Evolutionary conservation across 1,140 invertebrate species (phyloP), one percentile per base, ranked within the genome.

Genomic region (Drosophila neocordata): DNA sequence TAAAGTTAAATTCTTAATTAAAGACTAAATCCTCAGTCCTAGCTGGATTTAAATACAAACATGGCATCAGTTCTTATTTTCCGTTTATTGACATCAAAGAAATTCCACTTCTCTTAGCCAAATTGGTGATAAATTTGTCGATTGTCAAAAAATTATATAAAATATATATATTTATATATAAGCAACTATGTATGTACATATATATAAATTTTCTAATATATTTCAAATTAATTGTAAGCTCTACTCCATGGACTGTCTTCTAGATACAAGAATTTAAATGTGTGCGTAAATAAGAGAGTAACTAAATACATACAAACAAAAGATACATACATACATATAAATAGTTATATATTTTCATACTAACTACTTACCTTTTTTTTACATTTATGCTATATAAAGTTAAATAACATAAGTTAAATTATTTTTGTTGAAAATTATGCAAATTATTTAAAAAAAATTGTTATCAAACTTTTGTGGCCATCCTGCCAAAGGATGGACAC

Each of bases 191-290:
- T 31, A 6, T 6, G 5, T 31, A 31, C 1, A 31, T 31, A 31
- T 20, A 20, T 20, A 15, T 34, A 11, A 4, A 15, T 48, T 72
- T 51, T 35, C 31, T 34, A 44, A 31, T 55, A 34, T 66, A 27
- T 63, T 27, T 58, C 22, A 24, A 75, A 5, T 15, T 85, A 85
- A 59, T 44, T 59, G 22, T 85, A 85, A 85, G 74, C 78, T 85
- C 74, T 87, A 81, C 82, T 85, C 73, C 70, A 85, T 87, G 82
- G 81, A 85, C 81, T 85, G 81, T 85, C 81, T 85, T 75, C 82
- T 87, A 85, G 81, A 85, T 85, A 85, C 77, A 74, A 82, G 82
- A 85, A 85, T 85, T 85, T 85, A 85, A 73, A 80, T 72, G 70
- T 52, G 68, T 59, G 31, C 62, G 58, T 48, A 52, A 52, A 59